Percentiles rank a stretch among this genome's conserved stretches.
Evolutionary conservation across 2,888 invertebrate genomes (phyloP).

Genomic region (Artemia sinica): DNA sequence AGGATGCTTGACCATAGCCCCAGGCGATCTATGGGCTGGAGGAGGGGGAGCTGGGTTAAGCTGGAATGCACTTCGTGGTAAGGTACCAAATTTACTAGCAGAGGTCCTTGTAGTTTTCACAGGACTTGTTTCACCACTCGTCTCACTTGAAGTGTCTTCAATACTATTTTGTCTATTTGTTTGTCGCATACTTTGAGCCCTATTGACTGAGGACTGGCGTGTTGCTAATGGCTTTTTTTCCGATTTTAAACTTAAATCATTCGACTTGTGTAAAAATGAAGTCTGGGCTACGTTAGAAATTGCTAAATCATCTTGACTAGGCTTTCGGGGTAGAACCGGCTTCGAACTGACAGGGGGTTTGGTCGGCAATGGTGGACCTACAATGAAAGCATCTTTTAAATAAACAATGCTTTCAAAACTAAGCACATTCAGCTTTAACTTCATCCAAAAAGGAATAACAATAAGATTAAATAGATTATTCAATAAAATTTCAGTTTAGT

Average conservation of each 20-base stretch:
- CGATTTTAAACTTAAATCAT: background rate
- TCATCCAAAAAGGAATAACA: too few relatives aligned
- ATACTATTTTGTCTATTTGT: background rate
- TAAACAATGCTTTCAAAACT: too few relatives aligned
- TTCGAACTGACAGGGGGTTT: constrained; percentile 1
- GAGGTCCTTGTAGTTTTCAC: constrained; percentile 16
- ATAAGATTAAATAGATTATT: too few relatives aligned
- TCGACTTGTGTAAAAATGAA: background rate
- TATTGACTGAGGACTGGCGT: background rate
- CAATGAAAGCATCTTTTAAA: background rate
- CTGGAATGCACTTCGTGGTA: constrained; percentile 19
- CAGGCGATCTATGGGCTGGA: constrained; percentile 14
- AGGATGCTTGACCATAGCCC: constrained; percentile 29
- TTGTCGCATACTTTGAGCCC: constrained; percentile 17
- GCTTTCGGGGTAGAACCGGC: background rate
- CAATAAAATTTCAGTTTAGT: too few relatives aligned
- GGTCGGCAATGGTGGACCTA: constrained; percentile 3
- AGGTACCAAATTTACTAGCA: constrained; percentile 16
- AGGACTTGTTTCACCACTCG: constrained; percentile 9
- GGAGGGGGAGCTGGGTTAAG: constrained; percentile 21
- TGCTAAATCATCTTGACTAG: constrained; percentile 1
- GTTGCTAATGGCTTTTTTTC: background rate
- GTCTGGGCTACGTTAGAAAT: background rate
- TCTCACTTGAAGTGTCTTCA: constrained; percentile 6
- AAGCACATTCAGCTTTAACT: too few relatives aligned